Evolutionary conservation across 2,113 vertebrate genomes (phyloP).

Genomic region (Sclerurus mexicanus): DNA sequence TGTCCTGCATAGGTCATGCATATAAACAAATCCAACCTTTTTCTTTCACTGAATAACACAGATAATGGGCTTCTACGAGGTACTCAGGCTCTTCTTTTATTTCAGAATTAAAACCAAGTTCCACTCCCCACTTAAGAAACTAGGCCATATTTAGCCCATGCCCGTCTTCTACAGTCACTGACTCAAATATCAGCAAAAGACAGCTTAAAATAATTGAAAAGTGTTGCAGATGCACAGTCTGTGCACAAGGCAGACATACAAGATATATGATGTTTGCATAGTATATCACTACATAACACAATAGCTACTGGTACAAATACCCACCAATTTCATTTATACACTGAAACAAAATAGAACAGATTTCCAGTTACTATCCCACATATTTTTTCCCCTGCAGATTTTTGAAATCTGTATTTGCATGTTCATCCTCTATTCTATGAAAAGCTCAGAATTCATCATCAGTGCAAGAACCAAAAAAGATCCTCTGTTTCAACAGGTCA

Average conservation of each 20-base stretch:
- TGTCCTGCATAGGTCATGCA: neutral
- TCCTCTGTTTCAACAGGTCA: constrained; percentile 46
- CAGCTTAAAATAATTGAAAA: constrained; percentile 28
- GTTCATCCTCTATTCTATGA: neutral
- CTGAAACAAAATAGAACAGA: neutral
- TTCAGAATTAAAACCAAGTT: constrained; percentile 38
- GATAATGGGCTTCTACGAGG: constrained; percentile 29
- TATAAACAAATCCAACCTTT: neutral
- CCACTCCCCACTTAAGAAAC: neutral
- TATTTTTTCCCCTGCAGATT: constrained; percentile 5
- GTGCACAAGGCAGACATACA: neutral
- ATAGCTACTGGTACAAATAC: neutral
- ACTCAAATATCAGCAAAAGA: constrained; percentile 35
- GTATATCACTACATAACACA: neutral
- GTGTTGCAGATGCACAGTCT: neutral
- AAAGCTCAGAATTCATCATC: constrained; percentile 30
- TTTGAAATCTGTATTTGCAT: constrained; percentile 27
- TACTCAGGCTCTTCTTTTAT: constrained; percentile 6
- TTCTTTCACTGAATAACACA: constrained; percentile 23
- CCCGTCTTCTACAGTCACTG: neutral
- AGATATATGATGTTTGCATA: neutral
- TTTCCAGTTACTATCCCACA: neutral
- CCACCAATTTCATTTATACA: neutral
- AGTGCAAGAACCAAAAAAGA: constrained; percentile 32
- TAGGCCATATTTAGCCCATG: neutral